Evolutionary conservation across 2,888 invertebrate species (phyloP), one percentile per base, ranked within the genome.

Genomic region (Dasysyrphus tricinctus): DNA sequence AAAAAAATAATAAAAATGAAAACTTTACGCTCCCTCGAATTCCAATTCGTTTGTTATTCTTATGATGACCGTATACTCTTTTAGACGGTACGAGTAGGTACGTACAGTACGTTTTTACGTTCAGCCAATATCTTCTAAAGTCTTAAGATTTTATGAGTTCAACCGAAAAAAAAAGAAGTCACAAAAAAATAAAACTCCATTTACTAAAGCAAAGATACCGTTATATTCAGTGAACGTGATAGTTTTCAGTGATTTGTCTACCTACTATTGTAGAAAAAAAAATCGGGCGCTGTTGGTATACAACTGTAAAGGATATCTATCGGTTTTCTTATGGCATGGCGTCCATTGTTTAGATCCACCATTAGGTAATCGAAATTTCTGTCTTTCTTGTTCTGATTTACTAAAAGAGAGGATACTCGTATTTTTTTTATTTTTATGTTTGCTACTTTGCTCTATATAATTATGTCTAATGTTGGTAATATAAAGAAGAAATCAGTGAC

Each of bases 191-290:
- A 39, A 5, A 69, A n/a, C 76, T 80, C 75, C 72, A 76, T 84
- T 79, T 59, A 57, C 74, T 42, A 47, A 32, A 77, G 73, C 67
- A 69, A 47, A 80, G 76, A 80, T 73, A 61, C 72, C 49, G 63
- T 70, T 70, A 57, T 69, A 70, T 70, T 73, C 47, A 42, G 37
- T 12, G 74, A 57, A 85, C 85, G 85, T 85, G 85, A 85, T 81
- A 81, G 85, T 85, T 85, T 81, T 85, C 59, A 56, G 61, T 81
- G 85, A 85, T 85, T 85, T 78, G 81, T 85, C 73, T 85, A 59
- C 73, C 24, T 2, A 24, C 24, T 11, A 19, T 67, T 84, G 32
- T 80, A 19, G 3, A 24, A 24, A 24, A 57, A 57, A n/a, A 42
- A 44, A 19, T 12, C 34, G 44, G 74, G 51, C 32, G 19, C 16